Conservation (phyloP, 2,797 vertebrate genomes). For the Pantherophis vulpinus region DNA sequence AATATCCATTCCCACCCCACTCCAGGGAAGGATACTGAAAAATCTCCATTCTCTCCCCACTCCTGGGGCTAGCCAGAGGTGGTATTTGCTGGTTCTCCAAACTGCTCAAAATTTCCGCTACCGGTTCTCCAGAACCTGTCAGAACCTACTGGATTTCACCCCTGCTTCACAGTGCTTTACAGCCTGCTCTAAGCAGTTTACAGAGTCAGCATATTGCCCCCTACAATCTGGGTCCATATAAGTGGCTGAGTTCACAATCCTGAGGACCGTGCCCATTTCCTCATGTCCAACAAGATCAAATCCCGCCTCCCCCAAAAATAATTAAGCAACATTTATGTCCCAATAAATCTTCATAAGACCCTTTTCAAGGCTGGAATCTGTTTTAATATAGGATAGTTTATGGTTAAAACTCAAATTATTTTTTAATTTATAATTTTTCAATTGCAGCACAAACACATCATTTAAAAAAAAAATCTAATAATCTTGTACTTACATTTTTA, state of each 20-base stretch:
- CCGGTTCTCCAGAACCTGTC: too few species aligned
- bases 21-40: too few species aligned
- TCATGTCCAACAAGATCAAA: not conserved
- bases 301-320: not conserved
- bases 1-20: too few species aligned
- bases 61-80: too few species aligned
- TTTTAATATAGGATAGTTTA: not conserved
- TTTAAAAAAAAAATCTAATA: not conserved
- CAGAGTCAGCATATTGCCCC: too few species aligned
- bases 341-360: not conserved
- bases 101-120: too few species aligned
- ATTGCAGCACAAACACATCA: not conserved
- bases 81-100: too few species aligned
- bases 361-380: not conserved
- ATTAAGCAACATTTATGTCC: not conserved
- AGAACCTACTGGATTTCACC: too few species aligned
- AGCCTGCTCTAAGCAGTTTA: too few species aligned
- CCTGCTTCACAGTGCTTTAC: too few species aligned
- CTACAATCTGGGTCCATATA: too few species aligned
- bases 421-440: not conserved
- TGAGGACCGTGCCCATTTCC: not conserved
- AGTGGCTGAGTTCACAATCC: not conserved
- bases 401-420: not conserved
- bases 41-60: too few species aligned
- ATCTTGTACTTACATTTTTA: not conserved